These are phyloP conservation scores for Dinomys branickii DNA, from an alignment of 2,113 vertebrate species.

Conservation along the genomic window DNA sequence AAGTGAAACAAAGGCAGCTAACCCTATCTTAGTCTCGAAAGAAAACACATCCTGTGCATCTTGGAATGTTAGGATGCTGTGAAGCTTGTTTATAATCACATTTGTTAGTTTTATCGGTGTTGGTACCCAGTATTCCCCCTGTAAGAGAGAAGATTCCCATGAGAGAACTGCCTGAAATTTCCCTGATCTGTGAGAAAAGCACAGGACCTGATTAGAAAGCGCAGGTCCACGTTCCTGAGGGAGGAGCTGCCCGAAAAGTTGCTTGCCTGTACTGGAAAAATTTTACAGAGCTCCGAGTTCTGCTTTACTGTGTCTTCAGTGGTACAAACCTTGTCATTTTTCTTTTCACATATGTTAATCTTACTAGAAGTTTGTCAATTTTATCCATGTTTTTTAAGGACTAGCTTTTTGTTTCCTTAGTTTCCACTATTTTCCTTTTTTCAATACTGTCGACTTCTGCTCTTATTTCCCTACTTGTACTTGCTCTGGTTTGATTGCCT, in stretches of 20 bases:
- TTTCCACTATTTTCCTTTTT: not conserved
- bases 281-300: not conserved
- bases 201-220: not conserved
- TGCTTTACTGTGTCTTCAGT: not conserved
- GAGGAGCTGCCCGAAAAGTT: not conserved
- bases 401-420: not conserved
- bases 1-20: not conserved
- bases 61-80: not conserved
- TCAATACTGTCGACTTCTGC: not conserved
- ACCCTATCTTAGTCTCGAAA: no score
- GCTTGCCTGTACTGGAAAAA: not conserved
- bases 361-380: not conserved
- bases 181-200: not conserved
- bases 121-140: not conserved
- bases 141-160: not conserved
- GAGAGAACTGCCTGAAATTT: not conserved
- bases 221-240: not conserved
- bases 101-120: not conserved
- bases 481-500: not conserved
- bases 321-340: not conserved
- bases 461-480: not conserved
- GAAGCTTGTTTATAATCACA: not conserved
- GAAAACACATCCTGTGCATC: no score
- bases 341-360: not conserved
- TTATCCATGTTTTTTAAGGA: not conserved